Base-by-base conservation (phyloP, 2,888 invertebrate genomes). In the Pseudanteris insignis region DNA sequence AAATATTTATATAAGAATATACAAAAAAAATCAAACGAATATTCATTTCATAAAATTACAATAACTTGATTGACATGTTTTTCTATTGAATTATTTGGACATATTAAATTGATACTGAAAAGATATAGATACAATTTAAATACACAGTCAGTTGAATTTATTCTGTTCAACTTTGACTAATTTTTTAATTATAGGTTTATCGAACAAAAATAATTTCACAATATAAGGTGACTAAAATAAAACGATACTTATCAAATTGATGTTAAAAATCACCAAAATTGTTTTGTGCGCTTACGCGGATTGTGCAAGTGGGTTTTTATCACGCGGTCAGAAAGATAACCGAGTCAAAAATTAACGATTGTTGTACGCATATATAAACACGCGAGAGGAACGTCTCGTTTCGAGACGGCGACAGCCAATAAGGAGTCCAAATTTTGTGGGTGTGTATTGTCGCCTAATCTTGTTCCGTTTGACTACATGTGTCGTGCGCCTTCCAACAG, bases 381-480 rank as follows among this genome's bases (percentile, higher is more conserved):
- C 26, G 24, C 25, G 29, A 36, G 38, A 40, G 40, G 29, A 40
- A 33, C 32, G 25, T 12, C 32, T 26, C 10, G 24, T 2, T 13
- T 12, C 13, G 28, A 37, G 29, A 8, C 30, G 8, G n/a, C 10
- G n/a, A 5, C 50, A 40, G 40, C 57, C 58, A 58, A 50, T 58
- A 50, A 25, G 28, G 38, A 24, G 33, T 34, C 40, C 2, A 47
- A 50, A 58, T 38, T 50, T 58, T 32, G 50, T 46, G 46, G 58
- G 50, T 48, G 59, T 51, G 51, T 51, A n/a, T 38, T 28, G 8
- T 15, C 13, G 21, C 34, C 33, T 59, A 46, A 46, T 59, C 51
- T 40, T 30, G 18, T 38, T 2, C 34, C 58, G 50, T 59, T 59
- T 46, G 9, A 6, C 43, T 18, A n/a, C n/a, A n/a, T n/a, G n/a